A percentile compares a stretch with the other conserved stretches of the same genome.
Evolutionary conservation across 2,113 vertebrate genomes (phyloP).

Genomic region (Craseonycteris thonglongyai): DNA sequence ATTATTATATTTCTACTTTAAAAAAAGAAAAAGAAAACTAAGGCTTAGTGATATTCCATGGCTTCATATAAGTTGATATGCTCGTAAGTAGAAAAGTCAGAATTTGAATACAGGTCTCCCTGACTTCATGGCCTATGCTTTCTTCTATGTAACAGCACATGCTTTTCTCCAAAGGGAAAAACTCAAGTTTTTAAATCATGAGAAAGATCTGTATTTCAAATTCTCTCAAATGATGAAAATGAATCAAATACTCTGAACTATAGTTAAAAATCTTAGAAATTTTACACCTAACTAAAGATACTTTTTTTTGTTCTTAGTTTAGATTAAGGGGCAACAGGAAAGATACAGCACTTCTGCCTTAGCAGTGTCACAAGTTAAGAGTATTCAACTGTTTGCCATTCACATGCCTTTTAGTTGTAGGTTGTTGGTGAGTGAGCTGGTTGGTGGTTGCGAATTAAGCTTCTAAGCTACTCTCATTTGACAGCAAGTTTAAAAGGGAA

Average conservation of each 20-base stretch:
- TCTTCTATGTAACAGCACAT: neutral
- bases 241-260: neutral
- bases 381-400: neutral
- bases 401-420: neutral
- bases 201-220: neutral
- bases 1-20: neutral
- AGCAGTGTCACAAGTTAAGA: neutral
- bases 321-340: neutral
- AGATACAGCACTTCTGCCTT: neutral
- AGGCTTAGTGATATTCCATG: neutral
- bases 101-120: neutral
- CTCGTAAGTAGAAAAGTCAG: neutral
- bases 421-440: neutral
- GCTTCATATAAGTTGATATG: neutral
- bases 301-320: neutral
- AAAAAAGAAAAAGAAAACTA: neutral
- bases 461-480: neutral
- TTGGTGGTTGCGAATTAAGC: neutral
- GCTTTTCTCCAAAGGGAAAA: too few relatives aligned
- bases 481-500: neutral
- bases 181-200: neutral
- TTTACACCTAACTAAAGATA: neutral
- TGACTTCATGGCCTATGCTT: neutral
- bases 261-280: neutral
- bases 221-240: neutral